phyloP scores from a whole-genome alignment of 2,113 vertebrate genomes.

The Tragelaphus buxtoni region DNA sequence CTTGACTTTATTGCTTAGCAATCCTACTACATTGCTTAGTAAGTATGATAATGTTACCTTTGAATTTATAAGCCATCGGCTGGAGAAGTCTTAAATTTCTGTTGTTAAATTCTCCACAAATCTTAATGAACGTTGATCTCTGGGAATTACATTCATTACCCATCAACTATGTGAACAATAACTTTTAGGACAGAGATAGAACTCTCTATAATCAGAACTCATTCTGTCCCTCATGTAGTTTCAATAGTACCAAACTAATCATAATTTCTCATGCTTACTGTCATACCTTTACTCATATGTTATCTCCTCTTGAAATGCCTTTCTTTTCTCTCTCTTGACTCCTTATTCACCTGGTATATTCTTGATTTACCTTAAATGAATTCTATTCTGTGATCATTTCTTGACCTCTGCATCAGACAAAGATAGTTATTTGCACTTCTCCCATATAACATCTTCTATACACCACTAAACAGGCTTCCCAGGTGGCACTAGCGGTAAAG shows the following conservation, averaged over 20 bases:
- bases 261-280: neutral
- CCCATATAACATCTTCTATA: neutral
- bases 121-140: neutral
- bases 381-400: conserved; percentile 9
- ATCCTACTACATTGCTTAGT: neutral
- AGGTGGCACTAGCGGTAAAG: neutral
- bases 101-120: neutral
- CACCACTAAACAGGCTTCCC: neutral
- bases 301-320: neutral
- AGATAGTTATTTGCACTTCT: conserved; percentile 28
- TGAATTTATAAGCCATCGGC: conserved; percentile 12
- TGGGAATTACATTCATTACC: neutral
- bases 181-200: neutral
- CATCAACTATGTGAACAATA: neutral
- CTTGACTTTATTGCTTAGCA: conserved; percentile 14
- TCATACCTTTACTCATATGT: neutral
- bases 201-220: neutral
- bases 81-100: conserved; percentile 35
- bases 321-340: neutral
- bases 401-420: neutral
- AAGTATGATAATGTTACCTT: conserved; percentile 32
- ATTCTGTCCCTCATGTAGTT: neutral
- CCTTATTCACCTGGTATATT: neutral
- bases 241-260: neutral
- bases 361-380: neutral